Evolutionary conservation across 1,140 invertebrate genomes (phyloP).

Genomic region (Rhopalosiphum padi): DNA sequence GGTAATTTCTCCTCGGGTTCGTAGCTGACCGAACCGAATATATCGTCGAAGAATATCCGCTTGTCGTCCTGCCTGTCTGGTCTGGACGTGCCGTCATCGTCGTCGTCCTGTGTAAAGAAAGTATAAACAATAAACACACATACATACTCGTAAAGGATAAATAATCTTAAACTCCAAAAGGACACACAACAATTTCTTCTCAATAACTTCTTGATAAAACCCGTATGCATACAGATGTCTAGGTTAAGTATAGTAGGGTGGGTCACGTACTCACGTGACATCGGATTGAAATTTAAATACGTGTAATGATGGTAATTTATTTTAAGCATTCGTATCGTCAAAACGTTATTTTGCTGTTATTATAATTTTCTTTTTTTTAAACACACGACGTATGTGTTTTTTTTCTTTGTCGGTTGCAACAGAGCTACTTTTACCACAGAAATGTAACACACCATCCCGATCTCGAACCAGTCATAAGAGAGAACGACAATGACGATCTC

Average conservation of each 20-base stretch:
- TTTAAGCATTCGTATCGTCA: not conserved
- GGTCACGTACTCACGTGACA: not conserved
- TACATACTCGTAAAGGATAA: not conserved
- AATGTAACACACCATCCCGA: not conserved
- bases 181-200: not conserved
- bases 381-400: not conserved
- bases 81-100: not conserved
- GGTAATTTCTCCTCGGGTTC: slow-evolving; percentile 66
- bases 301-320: not conserved
- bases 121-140: not conserved
- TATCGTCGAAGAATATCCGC: slow-evolving; percentile 71
- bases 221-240: not conserved
- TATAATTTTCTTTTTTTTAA: not conserved
- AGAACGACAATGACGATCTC: not conserved
- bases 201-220: not conserved
- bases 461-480: not conserved
- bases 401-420: no score
- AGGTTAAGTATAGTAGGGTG: not conserved
- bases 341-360: not conserved
- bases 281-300: not conserved
- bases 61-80: slow-evolving; percentile 55
- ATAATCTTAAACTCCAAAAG: not conserved
- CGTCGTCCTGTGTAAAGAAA: not conserved
- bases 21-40: slow-evolving; percentile 68
- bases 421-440: slow-evolving; percentile 29